Evolutionary conservation across 2,888 invertebrate genomes (phyloP), one percentile per base, ranked within the genome.

Genomic region (Nasonovia ribisnigri): DNA sequence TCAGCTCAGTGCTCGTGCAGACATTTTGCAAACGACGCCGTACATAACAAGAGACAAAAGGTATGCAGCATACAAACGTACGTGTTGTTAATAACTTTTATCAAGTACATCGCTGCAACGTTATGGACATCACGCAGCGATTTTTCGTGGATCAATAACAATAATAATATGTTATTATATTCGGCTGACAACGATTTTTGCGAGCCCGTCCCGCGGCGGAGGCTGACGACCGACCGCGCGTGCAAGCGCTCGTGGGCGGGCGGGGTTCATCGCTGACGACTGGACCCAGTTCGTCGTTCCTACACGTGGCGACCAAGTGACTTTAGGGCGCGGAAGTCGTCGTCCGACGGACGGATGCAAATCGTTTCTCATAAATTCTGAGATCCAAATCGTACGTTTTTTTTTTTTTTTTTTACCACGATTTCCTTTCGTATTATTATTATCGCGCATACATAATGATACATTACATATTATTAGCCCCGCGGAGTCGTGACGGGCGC

Each of bases 401-500:
- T 57, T 57, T 86, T 57, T 48, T 84, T 57, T 57, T 57, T 86
- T 87, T 87, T 89, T 48, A 43, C 46, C 46, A 24, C 43, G 29
- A 51, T 54, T 84, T 84, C 84, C 43, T 10, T 60, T 26, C 57
- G 6, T 88, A 88, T 88, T 60, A 84, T 84, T 90, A n/a, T 90
- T 77, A 90, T 84, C 77, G 77, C 77, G 77, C 77, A 77, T 77
- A 77, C 77, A 77, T 77, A 77, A 77, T 77, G 77, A 77, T 36
- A 77, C 77, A 67, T 90, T 36, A 54, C 42, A 67, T 57, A 91
- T 43, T 77, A 54, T 92, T 92, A 88, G 88, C 88, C 92, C 88
- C 77, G 93, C 93, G 89, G 90, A 90, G 86, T 93, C 93, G 93
- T 93, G 93, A 93, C 93, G 93, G 84, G 42, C 91, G 91, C 48